Evolutionary conservation across 1,140 invertebrate species (phyloP).

Genomic region (Eriocheir sinensis): DNA sequence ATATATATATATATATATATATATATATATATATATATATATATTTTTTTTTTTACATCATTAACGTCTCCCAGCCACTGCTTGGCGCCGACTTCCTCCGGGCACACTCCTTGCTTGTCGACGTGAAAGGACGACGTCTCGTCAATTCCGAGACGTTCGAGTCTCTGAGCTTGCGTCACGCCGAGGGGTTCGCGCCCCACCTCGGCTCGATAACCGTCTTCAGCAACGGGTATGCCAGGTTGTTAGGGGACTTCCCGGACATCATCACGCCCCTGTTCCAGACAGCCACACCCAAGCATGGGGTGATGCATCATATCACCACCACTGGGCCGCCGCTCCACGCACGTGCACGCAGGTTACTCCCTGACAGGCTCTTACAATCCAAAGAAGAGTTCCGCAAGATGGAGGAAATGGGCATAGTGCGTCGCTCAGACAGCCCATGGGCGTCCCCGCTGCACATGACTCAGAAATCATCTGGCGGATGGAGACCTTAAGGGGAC

Average conservation of each 20-base stretch:
- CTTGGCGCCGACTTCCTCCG: too few relatives aligned
- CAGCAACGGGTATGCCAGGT: too few relatives aligned
- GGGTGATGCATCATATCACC: neutral
- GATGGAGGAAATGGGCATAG: constrained; percentile 75
- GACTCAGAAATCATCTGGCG: constrained; percentile 79
- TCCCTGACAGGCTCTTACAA: constrained; percentile 78
- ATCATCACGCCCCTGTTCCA: neutral
- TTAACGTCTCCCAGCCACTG: too few relatives aligned
- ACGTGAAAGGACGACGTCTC: too few relatives aligned
- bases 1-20: too few relatives aligned
- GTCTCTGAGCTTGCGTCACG: too few relatives aligned
- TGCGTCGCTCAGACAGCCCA: constrained; percentile 75
- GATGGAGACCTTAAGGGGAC: constrained; percentile 82
- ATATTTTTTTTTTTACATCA: too few relatives aligned
- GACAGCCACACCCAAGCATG: neutral
- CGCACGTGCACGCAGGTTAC: constrained; percentile 79
- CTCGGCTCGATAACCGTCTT: too few relatives aligned
- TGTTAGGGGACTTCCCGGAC: neutral
- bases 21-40: too few relatives aligned
- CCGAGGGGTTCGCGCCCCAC: too few relatives aligned
- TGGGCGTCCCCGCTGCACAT: constrained; percentile 79
- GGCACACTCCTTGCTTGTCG: too few relatives aligned
- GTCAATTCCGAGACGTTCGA: too few relatives aligned
- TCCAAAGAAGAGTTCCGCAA: constrained; percentile 79
- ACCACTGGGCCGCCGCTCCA: constrained; percentile 42